phyloP scores from a whole-genome alignment of 1,140 invertebrate genomes.

The Meloidogyne hapla region DNA sequence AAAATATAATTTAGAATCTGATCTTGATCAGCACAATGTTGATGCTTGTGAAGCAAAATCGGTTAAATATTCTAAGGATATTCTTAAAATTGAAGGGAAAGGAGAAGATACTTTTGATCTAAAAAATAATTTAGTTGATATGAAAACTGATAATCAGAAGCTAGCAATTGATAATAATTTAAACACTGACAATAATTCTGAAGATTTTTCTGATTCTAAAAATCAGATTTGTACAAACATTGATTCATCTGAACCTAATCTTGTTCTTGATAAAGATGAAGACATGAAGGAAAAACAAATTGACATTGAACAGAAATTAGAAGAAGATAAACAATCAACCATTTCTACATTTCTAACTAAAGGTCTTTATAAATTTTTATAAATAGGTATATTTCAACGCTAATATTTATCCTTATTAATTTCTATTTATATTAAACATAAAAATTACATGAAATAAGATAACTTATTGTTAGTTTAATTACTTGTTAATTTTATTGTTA shows the following conservation, averaged over 20 bases:
- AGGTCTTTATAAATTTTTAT: too few species aligned
- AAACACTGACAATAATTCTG: background rate
- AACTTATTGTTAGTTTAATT: too few species aligned
- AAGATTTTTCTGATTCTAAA: background rate
- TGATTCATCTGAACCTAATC: too few species aligned
- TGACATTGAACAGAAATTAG: background rate
- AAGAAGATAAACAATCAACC: background rate
- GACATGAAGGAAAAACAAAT: background rate
- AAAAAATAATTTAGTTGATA: background rate
- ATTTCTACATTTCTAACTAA: background rate
- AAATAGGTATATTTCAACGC: too few species aligned
- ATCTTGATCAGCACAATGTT: background rate
- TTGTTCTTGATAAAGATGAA: background rate
- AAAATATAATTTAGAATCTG: background rate
- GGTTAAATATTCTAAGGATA: background rate
- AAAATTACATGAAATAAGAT: too few species aligned
- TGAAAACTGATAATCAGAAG: background rate
- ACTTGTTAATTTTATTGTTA: too few species aligned
- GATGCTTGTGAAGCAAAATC: background rate
- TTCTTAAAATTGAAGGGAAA: background rate
- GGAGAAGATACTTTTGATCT: background rate
- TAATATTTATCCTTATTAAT: too few species aligned
- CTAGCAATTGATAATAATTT: background rate
- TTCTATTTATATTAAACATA: too few species aligned
- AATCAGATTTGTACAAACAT: background rate